Evolutionary conservation across 1,140 invertebrate genomes (phyloP).

Genomic region (Asobara japonica): DNA sequence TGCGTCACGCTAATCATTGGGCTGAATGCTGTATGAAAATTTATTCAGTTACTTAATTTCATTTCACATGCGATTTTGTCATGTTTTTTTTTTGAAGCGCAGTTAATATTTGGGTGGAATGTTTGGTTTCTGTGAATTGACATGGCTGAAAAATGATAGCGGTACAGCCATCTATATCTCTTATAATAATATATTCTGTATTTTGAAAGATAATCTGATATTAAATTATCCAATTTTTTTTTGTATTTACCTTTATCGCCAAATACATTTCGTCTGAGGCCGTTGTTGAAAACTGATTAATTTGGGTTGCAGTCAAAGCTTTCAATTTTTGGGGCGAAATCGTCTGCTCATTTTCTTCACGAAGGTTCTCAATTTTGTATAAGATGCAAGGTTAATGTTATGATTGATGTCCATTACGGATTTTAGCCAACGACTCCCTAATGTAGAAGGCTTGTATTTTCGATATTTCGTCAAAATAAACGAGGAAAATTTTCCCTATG

Average conservation of each 20-base stretch:
- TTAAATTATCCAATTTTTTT: slow-evolving; percentile 5
- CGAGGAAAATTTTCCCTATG: neutral
- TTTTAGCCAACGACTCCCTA: slow-evolving; percentile 27
- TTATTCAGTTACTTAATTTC: too few relatives aligned
- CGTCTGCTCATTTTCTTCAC: slow-evolving; percentile 29
- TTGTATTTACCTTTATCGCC: slow-evolving; percentile 22
- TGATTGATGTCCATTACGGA: slow-evolving; percentile 1
- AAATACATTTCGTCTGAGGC: slow-evolving; percentile 28
- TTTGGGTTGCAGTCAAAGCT: slow-evolving; percentile 19
- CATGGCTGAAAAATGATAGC: too few relatives aligned
- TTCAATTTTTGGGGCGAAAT: slow-evolving; percentile 31
- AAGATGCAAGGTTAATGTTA: slow-evolving; percentile 22
- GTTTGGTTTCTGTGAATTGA: too few relatives aligned
- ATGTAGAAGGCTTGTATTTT: slow-evolving; percentile 22
- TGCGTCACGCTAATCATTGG: neutral
- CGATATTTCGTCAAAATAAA: slow-evolving; percentile 6
- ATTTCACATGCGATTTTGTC: too few relatives aligned
- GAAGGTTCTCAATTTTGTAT: slow-evolving; percentile 29
- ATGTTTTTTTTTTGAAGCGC: too few relatives aligned
- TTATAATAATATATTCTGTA: neutral
- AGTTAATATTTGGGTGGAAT: too few relatives aligned
- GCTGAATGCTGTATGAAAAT: neutral
- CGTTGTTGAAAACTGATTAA: slow-evolving; percentile 21
- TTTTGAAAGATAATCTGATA: neutral
- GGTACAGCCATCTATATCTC: too few relatives aligned